Percentiles rank a stretch among this genome's conserved stretches.
Evolutionary conservation across 2,797 vertebrate genomes (phyloP).

Genomic region (Sebastes steindachneri): DNA sequence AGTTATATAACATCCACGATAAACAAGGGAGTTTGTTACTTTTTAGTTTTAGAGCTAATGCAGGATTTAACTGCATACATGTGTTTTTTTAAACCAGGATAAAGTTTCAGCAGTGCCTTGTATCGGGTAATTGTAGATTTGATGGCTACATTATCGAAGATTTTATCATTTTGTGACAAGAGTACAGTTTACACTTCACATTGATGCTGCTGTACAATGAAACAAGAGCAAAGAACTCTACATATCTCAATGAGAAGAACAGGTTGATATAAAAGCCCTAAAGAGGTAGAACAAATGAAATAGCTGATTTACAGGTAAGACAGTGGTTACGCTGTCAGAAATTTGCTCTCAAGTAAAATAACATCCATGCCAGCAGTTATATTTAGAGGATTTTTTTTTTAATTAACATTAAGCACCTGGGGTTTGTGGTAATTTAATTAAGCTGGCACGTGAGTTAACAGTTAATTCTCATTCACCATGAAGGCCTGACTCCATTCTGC

Average conservation of each 20-base stretch:
- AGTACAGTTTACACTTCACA: background rate
- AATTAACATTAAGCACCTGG: background rate
- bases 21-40: background rate
- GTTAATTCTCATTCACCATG: slow-evolving; percentile 2
- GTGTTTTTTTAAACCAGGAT: background rate
- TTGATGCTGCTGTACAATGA: background rate
- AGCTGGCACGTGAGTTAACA: background rate
- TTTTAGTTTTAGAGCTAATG: background rate
- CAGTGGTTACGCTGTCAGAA: background rate
- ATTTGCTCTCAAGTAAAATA: background rate
- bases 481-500: background rate
- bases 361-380: background rate
- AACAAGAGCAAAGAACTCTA: background rate
- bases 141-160: background rate
- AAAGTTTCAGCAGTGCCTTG: background rate
- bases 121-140: background rate
- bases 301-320: background rate
- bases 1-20: too few species aligned
- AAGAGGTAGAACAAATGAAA: background rate
- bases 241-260: background rate
- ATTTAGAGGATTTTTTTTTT: background rate
- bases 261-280: background rate
- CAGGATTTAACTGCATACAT: background rate
- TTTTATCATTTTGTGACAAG: background rate
- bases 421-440: slow-evolving; percentile 23